Evolutionary conservation across 2,888 invertebrate species (phyloP), one percentile per base, ranked within the genome.

Genomic region (Aphodius sticticus): DNA sequence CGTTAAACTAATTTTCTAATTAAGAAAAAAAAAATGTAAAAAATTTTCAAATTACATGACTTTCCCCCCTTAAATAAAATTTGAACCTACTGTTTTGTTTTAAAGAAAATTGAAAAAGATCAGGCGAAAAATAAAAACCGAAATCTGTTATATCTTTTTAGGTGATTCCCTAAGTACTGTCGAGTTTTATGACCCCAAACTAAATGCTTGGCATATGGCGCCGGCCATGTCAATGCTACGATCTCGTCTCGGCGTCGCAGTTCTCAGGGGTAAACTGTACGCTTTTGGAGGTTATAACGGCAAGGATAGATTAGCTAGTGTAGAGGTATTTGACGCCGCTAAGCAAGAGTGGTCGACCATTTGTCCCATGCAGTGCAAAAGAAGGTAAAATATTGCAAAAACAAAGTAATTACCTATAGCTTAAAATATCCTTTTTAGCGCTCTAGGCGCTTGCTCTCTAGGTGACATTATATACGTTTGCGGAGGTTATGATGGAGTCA

Each of bases 211-310:
- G 96, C 91, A 92, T 85, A 91, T 94, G 87, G 95, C 92, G 0
- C 95, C 95, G 85, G 93, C 95, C 6, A 96, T 97, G 96, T 94
- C 94, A 7, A 96, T 96, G 91, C 91, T 96, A 81, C 91, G 97
- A 79, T 95, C 95, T 80, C 90, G 96, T 76, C 95, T 97, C 3
- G 96, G 97, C 0, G 96, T 96, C 0, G 95, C 96, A 16, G 96
- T 96, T 0, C 91, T 96, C 85, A 92, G 94, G 85, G 95, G 95
- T 85, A 92, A 93, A 88, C 88, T 95, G 6, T 95, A 94, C 86
- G 96, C 96, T 1, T 95, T 97, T 86, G 94, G 94, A 15, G 97
- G 97, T 0, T 97, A 96, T 86, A 96, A 97, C 88, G 97, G 97
- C 0, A 91, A 92, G 74, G 96, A 96, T 86, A 90, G 97, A 82